phyloP scores from a whole-genome alignment of 2,113 vertebrate genomes.

The Eublepharis macularius region DNA sequence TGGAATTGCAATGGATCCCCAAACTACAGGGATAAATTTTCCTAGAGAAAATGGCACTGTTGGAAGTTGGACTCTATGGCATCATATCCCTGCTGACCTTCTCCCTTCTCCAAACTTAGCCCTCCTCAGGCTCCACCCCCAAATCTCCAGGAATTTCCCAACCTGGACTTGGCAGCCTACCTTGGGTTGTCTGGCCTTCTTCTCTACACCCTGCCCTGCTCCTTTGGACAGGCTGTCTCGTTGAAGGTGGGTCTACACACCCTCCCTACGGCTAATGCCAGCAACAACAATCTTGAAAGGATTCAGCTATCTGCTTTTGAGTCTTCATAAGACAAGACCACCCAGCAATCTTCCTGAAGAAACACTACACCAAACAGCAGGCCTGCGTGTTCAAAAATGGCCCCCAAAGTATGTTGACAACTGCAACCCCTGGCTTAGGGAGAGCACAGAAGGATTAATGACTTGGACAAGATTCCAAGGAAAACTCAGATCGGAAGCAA shows the following conservation, averaged over 20 bases:
- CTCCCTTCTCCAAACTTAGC: too few relatives aligned
- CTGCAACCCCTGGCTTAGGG: conserved; percentile 39
- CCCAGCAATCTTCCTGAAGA: conserved; percentile 72
- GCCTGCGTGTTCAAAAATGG: conserved; percentile 52
- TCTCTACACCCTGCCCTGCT: fast-evolving
- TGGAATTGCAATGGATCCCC: too few relatives aligned
- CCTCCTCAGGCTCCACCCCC: too few relatives aligned
- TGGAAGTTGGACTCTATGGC: too few relatives aligned
- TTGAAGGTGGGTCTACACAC: conserved; percentile 74
- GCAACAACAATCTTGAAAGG: conserved; percentile 68
- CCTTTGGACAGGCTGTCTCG: conserved; percentile 11
- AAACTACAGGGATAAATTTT: too few relatives aligned
- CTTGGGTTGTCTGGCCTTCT: neutral
- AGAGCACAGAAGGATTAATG: conserved; percentile 55
- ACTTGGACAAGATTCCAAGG: conserved; percentile 36
- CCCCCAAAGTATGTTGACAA: conserved; percentile 49
- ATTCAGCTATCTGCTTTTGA: conserved; percentile 72
- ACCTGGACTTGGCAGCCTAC: neutral
- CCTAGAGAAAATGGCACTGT: too few relatives aligned
- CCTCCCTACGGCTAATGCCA: conserved; percentile 67
- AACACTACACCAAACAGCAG: conserved; percentile 63
- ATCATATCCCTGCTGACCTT: too few relatives aligned
- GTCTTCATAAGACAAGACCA: conserved; percentile 75
- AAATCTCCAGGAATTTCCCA: too few relatives aligned
- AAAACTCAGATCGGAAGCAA: conserved; percentile 47